Base-by-base conservation (phyloP, 2,797 vertebrate species). In the Scarus forsteni region DNA sequence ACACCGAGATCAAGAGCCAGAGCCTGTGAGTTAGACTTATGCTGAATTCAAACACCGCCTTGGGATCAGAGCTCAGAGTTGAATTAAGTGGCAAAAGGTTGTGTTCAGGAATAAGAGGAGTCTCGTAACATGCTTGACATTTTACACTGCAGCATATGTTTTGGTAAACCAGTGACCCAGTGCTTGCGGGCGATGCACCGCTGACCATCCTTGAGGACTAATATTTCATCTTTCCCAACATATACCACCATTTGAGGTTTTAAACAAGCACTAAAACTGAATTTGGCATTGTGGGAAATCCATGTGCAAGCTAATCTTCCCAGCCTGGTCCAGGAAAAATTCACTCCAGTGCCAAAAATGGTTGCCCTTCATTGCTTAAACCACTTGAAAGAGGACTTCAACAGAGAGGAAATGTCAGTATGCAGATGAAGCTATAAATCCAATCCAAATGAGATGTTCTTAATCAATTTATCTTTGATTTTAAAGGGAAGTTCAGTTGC, bases 231-330 rank as follows among this genome's bases (percentile, higher is more conserved):
- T 79, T 89, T 89, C 73, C 71, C 79, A 84, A 81, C 82, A 51
- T 75, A 76, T 83, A 82, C 74, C 74, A 81, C 54, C 55, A 77
- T 64, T 75, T 83, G 83, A 84, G 88, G 79, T 89, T 87, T 89
- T 73, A 66, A 80, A 86, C 77, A 80, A 84, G 73, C 75, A 74
- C 66, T 85, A 75, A 73, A 86, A 79, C 80, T 75, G 81, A 83
- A 77, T 88, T 88, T 83, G 77, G 82, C 77, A 80, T 74, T 84
- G 89, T 88, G 84, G 84, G 88, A 90, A 85, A 84, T 83, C 60
- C 74, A 83, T 88, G 75, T 79, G 76, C 62, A 58, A 80, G 79
- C 63, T 88, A 85, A 87, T 86, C 75, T 83, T 68, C 81, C 69
- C 60, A 46, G 71, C 77, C 74, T 87, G 77, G 74, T 85, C 81